These are phyloP conservation scores for Madoqua kirkii DNA, from an alignment of 2,113 vertebrate species.

Conservation along the genomic window DNA sequence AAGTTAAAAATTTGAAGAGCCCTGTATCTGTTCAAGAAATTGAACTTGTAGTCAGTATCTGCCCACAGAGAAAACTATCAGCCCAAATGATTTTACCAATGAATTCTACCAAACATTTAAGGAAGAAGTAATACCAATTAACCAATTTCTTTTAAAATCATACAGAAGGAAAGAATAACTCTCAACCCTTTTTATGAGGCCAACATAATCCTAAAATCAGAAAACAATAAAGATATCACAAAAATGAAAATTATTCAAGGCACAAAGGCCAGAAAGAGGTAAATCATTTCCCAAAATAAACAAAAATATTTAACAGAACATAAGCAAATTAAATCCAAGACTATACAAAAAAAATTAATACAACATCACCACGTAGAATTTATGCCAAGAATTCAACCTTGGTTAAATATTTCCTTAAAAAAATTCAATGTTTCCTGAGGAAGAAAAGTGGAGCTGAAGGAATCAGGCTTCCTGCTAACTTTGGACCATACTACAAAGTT, in stretches of 20 bases:
- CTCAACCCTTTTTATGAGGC: neutral
- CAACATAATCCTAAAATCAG: neutral
- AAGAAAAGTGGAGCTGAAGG: neutral
- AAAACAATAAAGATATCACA: neutral
- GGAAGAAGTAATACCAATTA: neutral
- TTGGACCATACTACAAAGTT: neutral
- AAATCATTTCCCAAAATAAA: neutral
- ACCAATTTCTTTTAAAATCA: neutral
- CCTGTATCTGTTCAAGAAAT: neutral
- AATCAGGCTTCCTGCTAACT: neutral
- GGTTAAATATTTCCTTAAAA: neutral
- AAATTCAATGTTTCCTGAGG: neutral
- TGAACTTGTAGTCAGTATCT: neutral
- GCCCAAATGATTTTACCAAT: neutral
- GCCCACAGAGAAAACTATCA: neutral
- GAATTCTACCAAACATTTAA: conserved; percentile 2
- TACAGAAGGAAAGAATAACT: neutral
- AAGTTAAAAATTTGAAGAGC: neutral
- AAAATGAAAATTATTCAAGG: neutral
- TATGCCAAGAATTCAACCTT: neutral
- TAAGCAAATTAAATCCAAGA: neutral
- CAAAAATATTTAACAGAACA: neutral
- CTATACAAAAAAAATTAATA: neutral
- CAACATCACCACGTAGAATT: neutral
- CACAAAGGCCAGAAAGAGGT: neutral